phyloP scores from a whole-genome alignment of 2,888 invertebrate species.

The Aquatica leii region DNA sequence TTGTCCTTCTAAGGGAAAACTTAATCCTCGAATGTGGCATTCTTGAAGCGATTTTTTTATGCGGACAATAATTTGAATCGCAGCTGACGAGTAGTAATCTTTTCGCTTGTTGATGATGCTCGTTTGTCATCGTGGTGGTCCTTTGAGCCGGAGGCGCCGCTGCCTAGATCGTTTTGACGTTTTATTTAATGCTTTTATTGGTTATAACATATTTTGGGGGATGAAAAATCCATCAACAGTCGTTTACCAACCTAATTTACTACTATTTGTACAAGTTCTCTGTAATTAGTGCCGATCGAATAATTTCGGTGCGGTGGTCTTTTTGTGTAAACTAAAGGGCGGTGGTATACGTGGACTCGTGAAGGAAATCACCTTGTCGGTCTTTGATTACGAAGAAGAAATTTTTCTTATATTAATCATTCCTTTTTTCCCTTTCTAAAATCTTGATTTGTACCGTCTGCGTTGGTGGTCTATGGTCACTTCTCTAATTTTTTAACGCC shows the following conservation, averaged over 20 bases:
- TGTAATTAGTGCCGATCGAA: neutral
- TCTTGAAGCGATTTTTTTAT: slow-evolving; percentile 2
- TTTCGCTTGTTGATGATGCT: neutral
- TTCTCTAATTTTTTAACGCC: slow-evolving; percentile 6
- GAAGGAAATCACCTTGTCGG: neutral
- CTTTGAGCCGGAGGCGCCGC: neutral
- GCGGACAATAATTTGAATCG: too few species aligned
- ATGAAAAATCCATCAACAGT: neutral
- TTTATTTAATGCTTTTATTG: neutral
- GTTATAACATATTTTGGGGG: neutral
- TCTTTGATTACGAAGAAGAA: neutral
- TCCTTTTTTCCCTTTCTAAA: too few species aligned
- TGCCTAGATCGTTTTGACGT: neutral
- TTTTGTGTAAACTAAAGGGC: too few species aligned
- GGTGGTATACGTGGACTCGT: neutral
- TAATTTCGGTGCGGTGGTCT: neutral
- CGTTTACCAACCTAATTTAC: slow-evolving; percentile 1
- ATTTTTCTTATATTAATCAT: neutral
- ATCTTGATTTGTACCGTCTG: too few species aligned
- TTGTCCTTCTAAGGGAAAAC: slow-evolving; percentile 7
- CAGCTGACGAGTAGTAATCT: slow-evolving; percentile 6
- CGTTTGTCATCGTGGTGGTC: slow-evolving; percentile 5
- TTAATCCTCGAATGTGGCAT: neutral
- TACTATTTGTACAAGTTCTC: slow-evolving; percentile 1
- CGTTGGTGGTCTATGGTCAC: slow-evolving; percentile 8